phyloP scores from a whole-genome alignment of 2,113 vertebrate species.

The Petrocephalus zakoni region DNA sequence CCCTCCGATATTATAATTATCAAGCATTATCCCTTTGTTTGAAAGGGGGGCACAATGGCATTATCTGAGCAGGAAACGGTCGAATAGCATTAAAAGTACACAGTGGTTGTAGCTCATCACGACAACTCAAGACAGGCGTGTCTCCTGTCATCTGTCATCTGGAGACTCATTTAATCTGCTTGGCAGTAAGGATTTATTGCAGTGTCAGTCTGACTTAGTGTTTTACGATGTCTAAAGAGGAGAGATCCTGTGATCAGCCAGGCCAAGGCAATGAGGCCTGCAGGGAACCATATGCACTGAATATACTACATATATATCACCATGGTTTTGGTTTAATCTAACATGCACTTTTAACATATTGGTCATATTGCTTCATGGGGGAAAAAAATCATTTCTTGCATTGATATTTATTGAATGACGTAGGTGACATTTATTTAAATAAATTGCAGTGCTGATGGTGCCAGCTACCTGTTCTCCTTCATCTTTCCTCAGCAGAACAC shows the following conservation, averaged over 20 bases:
- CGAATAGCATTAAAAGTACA: slow-evolving; percentile 62
- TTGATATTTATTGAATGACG: slow-evolving; percentile 11
- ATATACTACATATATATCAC: neutral
- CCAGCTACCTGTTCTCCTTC: neutral
- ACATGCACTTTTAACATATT: slow-evolving; percentile 26
- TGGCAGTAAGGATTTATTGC: neutral
- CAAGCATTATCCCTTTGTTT: slow-evolving; percentile 94
- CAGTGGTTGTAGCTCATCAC: slow-evolving; percentile 50
- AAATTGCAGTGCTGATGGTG: slow-evolving; percentile 9
- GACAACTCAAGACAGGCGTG: slow-evolving; percentile 31
- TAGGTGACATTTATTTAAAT: neutral
- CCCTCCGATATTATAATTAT: slow-evolving; percentile 86
- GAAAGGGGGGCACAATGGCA: slow-evolving; percentile 81
- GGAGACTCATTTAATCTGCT: neutral
- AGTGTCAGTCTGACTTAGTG: neutral
- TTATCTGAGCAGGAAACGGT: slow-evolving; percentile 67
- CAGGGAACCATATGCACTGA: neutral
- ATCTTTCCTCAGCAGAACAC: neutral
- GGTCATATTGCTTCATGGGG: neutral
- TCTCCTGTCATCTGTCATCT: slow-evolving; percentile 30
- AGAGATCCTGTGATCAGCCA: neutral
- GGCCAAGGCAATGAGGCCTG: neutral
- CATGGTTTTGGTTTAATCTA: slow-evolving; percentile 8
- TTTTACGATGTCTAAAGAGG: neutral
- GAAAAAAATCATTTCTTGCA: neutral